These are phyloP conservation scores for Halictus rubicundus DNA, from an alignment of 1,140 invertebrate species.

Conservation along the genomic window DNA sequence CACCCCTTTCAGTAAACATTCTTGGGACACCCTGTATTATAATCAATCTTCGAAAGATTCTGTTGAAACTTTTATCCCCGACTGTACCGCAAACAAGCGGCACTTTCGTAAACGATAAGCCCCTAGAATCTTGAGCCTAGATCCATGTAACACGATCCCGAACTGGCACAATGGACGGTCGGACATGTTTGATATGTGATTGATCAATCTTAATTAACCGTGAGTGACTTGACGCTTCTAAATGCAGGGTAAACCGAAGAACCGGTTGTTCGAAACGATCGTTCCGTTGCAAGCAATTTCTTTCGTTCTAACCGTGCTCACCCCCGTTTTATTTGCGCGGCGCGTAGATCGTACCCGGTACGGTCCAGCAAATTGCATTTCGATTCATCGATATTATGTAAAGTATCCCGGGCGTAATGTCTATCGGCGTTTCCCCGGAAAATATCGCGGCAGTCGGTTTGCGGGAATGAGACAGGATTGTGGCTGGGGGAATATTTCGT, in stretches of 20 bases:
- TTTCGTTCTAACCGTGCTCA: neutral
- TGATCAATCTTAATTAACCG: conserved; percentile 48
- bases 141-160: neutral
- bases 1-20: too few relatives aligned
- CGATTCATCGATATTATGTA: conserved; percentile 55
- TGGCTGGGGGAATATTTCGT: conserved; percentile 61
- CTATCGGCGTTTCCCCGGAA: conserved; percentile 54
- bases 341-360: conserved; percentile 6
- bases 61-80: neutral
- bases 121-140: neutral
- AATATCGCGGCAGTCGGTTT: conserved; percentile 50
- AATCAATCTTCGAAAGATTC: neutral
- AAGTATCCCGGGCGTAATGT: conserved; percentile 54
- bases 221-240: conserved; percentile 26
- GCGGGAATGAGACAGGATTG: conserved; percentile 50
- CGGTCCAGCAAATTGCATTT: conserved; percentile 36
- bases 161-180: neutral
- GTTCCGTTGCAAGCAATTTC: neutral
- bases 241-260: conserved; percentile 39
- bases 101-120: too few relatives aligned
- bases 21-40: too few relatives aligned
- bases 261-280: conserved; percentile 26
- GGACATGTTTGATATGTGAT: conserved; percentile 23
- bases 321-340: neutral
- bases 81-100: neutral